Conservation (phyloP, 2,888 invertebrate genomes). For the Plemyria rubiginata region DNA sequence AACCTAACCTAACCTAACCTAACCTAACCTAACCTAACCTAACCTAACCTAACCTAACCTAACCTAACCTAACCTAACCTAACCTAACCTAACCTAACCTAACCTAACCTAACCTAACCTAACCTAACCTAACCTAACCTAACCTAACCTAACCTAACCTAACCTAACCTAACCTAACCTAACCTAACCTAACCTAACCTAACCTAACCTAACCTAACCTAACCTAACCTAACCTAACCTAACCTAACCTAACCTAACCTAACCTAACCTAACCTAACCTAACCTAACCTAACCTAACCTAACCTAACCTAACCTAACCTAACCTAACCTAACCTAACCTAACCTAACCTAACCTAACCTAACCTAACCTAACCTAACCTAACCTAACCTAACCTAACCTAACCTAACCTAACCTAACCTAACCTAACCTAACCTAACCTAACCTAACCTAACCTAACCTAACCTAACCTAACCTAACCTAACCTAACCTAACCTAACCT, state of each 20-base stretch:
- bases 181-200: constrained; percentile 36
- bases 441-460: constrained; percentile 19
- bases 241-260: constrained; percentile 8
- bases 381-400: constrained; percentile 6
- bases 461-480: constrained; percentile 7
- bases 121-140: constrained; percentile 6
- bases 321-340: background rate
- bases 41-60: constrained; percentile 4
- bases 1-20: constrained; percentile 26
- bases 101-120: no score
- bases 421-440: constrained; percentile 28
- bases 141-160: constrained; percentile 35
- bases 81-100: constrained; percentile 5
- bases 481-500: constrained; percentile 1
- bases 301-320: constrained; percentile 27
- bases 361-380: constrained; percentile 6
- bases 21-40: constrained; percentile 16
- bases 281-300: constrained; percentile 40
- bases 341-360: constrained; percentile 6
- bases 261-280: constrained; percentile 36
- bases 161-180: constrained; percentile 28
- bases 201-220: constrained; percentile 35
- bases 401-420: constrained; percentile 7
- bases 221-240: constrained; percentile 16
- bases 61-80: constrained; percentile 3